Conservation (phyloP, 2,797 vertebrate species). For the Labroides dimidiatus region DNA sequence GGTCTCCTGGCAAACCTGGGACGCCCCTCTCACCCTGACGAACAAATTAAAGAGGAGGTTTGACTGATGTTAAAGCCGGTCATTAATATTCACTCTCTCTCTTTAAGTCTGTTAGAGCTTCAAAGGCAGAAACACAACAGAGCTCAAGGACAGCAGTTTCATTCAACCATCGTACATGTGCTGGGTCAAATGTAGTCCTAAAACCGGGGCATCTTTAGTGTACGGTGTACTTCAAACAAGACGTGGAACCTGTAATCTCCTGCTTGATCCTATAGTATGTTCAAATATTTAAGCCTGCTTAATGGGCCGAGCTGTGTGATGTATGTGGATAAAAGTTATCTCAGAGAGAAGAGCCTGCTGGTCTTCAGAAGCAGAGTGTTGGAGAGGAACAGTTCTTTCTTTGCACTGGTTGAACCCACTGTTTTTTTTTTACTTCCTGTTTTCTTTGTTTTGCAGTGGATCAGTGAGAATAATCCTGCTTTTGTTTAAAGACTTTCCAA, state of each 20-base stretch:
- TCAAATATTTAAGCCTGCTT: neutral
- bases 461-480: too few species aligned
- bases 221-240: neutral
- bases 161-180: conserved; percentile 13
- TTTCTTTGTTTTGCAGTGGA: too few species aligned
- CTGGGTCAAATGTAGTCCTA: neutral
- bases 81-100: conserved; percentile 59
- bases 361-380: too few species aligned
- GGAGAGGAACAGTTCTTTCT: too few species aligned
- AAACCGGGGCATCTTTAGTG: neutral
- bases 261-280: neutral
- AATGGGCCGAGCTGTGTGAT: too few species aligned
- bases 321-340: too few species aligned
- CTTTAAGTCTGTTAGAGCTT: conserved; percentile 31
- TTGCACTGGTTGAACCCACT: too few species aligned
- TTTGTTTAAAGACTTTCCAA: too few species aligned
- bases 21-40: conserved; percentile 95
- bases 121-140: conserved; percentile 25
- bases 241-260: conserved; percentile 1
- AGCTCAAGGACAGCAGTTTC: conserved; percentile 25
- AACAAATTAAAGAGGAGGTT: conserved; percentile 40
- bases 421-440: too few species aligned
- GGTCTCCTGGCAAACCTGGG: conserved; percentile 92
- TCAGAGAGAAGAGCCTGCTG: too few species aligned
- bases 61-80: conserved; percentile 41